Base-by-base conservation (phyloP, 64 coral and sea anemone genomes). In the Stichodactyla helianthus region DNA sequence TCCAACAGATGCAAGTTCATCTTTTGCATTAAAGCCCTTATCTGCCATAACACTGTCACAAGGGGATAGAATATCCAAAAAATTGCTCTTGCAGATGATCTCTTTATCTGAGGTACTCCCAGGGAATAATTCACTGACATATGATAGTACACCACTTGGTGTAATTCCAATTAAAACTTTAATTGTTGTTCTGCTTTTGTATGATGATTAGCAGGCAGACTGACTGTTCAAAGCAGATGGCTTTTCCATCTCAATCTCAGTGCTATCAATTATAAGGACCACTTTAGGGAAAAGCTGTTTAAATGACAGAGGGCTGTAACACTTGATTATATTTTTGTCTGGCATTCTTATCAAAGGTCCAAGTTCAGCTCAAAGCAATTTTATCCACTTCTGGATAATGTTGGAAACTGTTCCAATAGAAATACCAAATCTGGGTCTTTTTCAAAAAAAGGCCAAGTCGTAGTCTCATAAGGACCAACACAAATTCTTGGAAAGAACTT, bases 1-100 rank as follows among this genome's bases (percentile, higher is more conserved):
- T 13, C 85, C 65, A 71, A 87, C 50, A n/a, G 85, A 87, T 51
- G 85, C 85, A 27, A 85, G 63, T 26, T 85, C 83, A 85, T 85
- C 55, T 26, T 50, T 55, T 27, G 5, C 58, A 60, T 85, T 85
- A 62, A 59, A 85, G 55, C 83, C 57, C 44, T 85, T 61, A 16
- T 85, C 55, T 15, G 83, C 83, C 83, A 85, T 62, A 19, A 85
- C 57, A 22, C 63, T 8, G 83, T 63, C 83, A 85, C 55, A 57
- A 20, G 4, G 16, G 14, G 26, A 61, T 0, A 85, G 83, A 28
- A 15, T 85, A 60, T 28, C 83, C 16, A 62, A 44, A 58, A 85
- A 85, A 13, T 60, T 60, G 63, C 83, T 85, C 6, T 23, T 55
- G 10, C 58, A 15, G 14, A 60, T 85, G 58, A 85, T 85, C 63